Conservation (phyloP, 2,888 invertebrate genomes). For the Dascillus cervinus region DNA sequence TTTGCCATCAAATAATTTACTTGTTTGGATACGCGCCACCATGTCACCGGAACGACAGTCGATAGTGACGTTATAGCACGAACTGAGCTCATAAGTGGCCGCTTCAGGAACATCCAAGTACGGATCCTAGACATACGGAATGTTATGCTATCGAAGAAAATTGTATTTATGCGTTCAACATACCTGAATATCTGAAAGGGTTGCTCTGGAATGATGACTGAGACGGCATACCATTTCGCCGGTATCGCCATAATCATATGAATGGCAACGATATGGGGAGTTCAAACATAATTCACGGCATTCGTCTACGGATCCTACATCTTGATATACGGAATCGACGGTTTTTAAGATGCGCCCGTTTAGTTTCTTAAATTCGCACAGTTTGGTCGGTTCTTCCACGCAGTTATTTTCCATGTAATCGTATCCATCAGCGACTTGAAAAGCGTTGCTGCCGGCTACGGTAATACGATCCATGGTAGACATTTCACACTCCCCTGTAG, state of each 20-base stretch:
- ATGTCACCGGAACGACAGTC: constrained; percentile 89
- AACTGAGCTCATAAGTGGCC: constrained; percentile 84
- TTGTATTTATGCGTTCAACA: constrained; percentile 14
- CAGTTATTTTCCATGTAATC: constrained; percentile 92
- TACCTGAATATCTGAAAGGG: constrained; percentile 81
- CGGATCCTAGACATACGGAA: constrained; percentile 56
- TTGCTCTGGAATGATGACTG: constrained; percentile 84
- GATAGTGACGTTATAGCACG: constrained; percentile 91
- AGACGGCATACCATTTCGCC: constrained; percentile 89
- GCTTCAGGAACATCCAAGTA: constrained; percentile 87
- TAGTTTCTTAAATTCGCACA: constrained; percentile 89
- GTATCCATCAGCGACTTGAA: constrained; percentile 48
- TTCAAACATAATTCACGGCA: constrained; percentile 83
- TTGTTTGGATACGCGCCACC: constrained; percentile 87
- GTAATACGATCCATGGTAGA: constrained; percentile 90
- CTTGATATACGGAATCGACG: constrained; percentile 88
- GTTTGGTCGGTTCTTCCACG: constrained; percentile 87
- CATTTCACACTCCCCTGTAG: constrained; percentile 76
- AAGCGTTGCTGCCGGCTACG: constrained; percentile 71
- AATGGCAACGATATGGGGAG: constrained; percentile 86
- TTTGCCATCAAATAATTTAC: constrained; percentile 87
- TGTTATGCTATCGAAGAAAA: background rate
- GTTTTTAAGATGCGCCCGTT: constrained; percentile 83
- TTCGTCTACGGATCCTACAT: constrained; percentile 78
- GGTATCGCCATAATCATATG: constrained; percentile 89